A percentile compares a stretch with the other conserved stretches of the same genome.
phyloP scores from a whole-genome alignment of 2,797 vertebrate species.

The Alosa sapidissima region DNA sequence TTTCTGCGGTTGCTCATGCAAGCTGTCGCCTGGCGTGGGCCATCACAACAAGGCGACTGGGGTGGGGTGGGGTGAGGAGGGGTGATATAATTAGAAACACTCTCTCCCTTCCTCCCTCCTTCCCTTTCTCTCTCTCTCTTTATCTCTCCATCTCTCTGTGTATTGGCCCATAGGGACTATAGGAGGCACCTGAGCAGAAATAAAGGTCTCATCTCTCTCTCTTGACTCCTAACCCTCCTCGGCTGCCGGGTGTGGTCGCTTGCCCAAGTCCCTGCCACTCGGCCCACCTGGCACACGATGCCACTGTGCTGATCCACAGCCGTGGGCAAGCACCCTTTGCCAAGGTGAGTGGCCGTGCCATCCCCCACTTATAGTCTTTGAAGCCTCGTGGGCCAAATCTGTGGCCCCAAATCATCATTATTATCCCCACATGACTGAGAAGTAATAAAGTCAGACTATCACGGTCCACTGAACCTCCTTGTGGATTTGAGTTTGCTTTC shows the following conservation, averaged over 20 bases:
- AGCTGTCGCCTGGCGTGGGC: slow-evolving; percentile 67
- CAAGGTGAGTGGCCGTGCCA: slow-evolving; percentile 57
- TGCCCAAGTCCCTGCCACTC: slow-evolving; percentile 52
- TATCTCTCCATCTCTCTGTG: slow-evolving; percentile 8
- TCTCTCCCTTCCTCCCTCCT: slow-evolving; percentile 30
- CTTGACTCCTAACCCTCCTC: slow-evolving; percentile 17
- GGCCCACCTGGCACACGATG: slow-evolving; percentile 60
- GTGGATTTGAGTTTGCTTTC: background rate
- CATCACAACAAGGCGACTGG: slow-evolving; percentile 60
- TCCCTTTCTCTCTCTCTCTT: background rate
- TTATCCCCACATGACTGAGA: slow-evolving; percentile 67
- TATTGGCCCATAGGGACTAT: background rate
- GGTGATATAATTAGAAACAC: slow-evolving; percentile 66
- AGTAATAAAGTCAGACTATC: slow-evolving; percentile 62
- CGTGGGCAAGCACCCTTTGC: slow-evolving; percentile 51
- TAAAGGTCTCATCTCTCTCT: background rate
- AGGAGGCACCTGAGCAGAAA: slow-evolving; percentile 31
- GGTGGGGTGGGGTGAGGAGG: slow-evolving; percentile 28
- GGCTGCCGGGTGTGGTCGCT: slow-evolving; percentile 17
- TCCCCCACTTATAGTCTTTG: slow-evolving; percentile 57
- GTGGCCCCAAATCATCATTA: slow-evolving; percentile 75
- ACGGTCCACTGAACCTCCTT: slow-evolving; percentile 39
- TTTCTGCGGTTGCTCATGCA: slow-evolving; percentile 77
- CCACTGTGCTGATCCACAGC: slow-evolving; percentile 58
- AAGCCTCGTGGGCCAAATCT: slow-evolving; percentile 73